Evolutionary conservation across 2,113 vertebrate genomes (phyloP).

Genomic region (Corynorhinus townsendii): DNA sequence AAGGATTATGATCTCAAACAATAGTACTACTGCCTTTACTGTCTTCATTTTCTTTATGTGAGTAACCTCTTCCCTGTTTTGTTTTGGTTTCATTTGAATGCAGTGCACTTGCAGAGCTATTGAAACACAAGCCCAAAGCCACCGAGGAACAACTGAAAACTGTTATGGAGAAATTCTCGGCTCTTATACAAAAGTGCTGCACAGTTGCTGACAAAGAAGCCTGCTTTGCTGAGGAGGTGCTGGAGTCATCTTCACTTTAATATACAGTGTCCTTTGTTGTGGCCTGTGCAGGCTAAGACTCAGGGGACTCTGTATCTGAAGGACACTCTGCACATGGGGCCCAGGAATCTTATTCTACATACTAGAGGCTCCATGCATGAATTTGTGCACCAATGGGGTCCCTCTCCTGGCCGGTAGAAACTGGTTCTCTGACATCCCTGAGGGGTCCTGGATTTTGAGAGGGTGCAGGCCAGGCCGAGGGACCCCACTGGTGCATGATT

Average conservation of each 20-base stretch:
- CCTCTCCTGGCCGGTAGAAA: no score
- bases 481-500: no score
- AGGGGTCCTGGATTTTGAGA: no score
- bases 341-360: not conserved
- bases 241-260: not conserved
- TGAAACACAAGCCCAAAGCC: slow-evolving; percentile 71
- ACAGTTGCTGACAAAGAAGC: not conserved
- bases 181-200: slow-evolving; percentile 43
- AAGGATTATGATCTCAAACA: not conserved
- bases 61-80: not conserved
- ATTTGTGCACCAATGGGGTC: no score
- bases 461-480: no score
- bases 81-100: not conserved
- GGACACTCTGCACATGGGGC: not conserved
- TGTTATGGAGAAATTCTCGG: not conserved
- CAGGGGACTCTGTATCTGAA: not conserved
- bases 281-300: not conserved
- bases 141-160: slow-evolving; percentile 28
- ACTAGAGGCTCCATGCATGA: not conserved
- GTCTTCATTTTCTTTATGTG: not conserved
- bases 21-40: accelerated
- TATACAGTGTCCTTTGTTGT: not conserved
- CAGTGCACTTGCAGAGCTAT: slow-evolving; percentile 61
- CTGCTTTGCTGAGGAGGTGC: slow-evolving; percentile 57
- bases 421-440: no score